phyloP scores from a whole-genome alignment of 2,113 vertebrate genomes.

The Petrocephalus microphthalmus region DNA sequence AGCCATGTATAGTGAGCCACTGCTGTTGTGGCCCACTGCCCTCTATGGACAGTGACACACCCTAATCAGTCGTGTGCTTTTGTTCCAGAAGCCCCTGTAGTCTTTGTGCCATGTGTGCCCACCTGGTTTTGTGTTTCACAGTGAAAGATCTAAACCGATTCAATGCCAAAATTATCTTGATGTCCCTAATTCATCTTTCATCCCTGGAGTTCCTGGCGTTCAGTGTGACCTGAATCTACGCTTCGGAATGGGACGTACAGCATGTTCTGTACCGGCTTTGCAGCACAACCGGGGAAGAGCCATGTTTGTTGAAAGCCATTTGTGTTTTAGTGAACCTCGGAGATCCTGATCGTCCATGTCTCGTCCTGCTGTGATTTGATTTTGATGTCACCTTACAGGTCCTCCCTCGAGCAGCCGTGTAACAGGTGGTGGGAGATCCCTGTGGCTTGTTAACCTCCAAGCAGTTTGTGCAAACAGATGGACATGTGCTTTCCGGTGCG shows the following conservation, averaged over 20 bases:
- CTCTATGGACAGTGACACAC: neutral
- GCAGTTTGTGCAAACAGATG: neutral
- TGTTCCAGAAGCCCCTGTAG: neutral
- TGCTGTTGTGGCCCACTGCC: neutral
- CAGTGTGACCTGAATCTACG: neutral
- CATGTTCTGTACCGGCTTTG: neutral
- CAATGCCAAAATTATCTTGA: neutral
- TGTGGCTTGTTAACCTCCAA: neutral
- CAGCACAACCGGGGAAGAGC: neutral
- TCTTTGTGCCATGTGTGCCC: neutral
- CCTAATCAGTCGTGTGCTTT: neutral
- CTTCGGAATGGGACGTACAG: neutral
- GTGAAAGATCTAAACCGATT: neutral
- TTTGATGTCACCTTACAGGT: neutral
- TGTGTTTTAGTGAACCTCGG: neutral
- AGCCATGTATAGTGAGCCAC: neutral
- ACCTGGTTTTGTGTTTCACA: neutral
- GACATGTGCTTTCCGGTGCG: neutral
- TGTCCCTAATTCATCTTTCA: neutral
- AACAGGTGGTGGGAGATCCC: slow-evolving; percentile 7
- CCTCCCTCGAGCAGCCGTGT: no score
- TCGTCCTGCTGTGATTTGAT: neutral
- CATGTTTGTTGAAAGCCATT: neutral
- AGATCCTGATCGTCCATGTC: neutral
- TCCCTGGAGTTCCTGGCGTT: neutral